phyloP scores from a whole-genome alignment of 1,140 invertebrate genomes.

The Bombus pascuorum region DNA sequence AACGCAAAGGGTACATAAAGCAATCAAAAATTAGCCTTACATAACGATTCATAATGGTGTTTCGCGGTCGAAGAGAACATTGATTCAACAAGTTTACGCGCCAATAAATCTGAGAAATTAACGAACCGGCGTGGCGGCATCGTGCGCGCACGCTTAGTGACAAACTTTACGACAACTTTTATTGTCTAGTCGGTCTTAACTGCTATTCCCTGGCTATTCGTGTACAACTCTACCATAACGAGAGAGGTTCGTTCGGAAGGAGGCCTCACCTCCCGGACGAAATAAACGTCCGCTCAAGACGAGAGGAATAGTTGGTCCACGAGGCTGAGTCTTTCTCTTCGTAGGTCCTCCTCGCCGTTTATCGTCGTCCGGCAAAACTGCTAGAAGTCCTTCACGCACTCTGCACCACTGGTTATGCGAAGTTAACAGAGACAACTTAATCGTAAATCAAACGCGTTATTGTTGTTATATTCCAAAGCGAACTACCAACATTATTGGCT shows the following conservation, averaged over 20 bases:
- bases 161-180: constrained; percentile 67
- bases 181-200: constrained; percentile 58
- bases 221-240: constrained; percentile 34
- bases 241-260: constrained; percentile 46
- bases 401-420: constrained; percentile 26
- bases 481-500: background rate
- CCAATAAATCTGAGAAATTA: constrained; percentile 65
- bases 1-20: background rate
- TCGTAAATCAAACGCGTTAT: constrained; percentile 75
- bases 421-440: constrained; percentile 54
- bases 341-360: constrained; percentile 48
- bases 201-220: constrained; percentile 12
- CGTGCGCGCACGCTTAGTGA: constrained; percentile 1
- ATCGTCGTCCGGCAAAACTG: constrained; percentile 37
- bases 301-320: constrained; percentile 32
- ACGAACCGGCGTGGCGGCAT: constrained; percentile 36
- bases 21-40: constrained; percentile 21
- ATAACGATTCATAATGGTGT: constrained; percentile 32
- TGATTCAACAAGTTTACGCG: constrained; percentile 66
- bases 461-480: constrained; percentile 50
- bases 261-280: constrained; percentile 15
- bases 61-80: constrained; percentile 34
- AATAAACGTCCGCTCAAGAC: constrained; percentile 59
- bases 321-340: background rate
- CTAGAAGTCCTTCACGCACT: constrained; percentile 16